Percentiles rank a stretch among this genome's conserved stretches.
These are phyloP conservation scores for Struthio camelus DNA, from an alignment of 2,113 vertebrate species.

Conservation along the genomic window DNA sequence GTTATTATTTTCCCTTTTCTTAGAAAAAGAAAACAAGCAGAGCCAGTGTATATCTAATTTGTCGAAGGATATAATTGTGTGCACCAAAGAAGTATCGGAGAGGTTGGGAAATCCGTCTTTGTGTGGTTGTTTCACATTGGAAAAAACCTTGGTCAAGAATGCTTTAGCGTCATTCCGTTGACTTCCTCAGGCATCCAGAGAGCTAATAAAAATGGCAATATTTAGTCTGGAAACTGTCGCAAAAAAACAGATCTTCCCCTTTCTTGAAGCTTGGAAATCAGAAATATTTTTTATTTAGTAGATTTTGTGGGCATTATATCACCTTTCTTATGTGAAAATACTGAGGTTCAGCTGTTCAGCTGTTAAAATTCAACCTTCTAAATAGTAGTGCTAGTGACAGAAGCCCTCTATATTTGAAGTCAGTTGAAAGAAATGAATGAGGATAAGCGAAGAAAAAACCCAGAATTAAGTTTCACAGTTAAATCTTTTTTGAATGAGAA, in stretches of 20 bases:
- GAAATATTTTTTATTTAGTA: background rate
- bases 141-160: background rate
- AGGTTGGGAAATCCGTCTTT: background rate
- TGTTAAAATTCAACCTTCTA: background rate
- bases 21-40: background rate
- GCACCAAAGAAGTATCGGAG: background rate
- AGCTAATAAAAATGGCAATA: background rate
- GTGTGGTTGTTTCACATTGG: background rate
- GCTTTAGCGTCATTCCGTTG: background rate
- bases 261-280: background rate
- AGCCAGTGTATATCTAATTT: background rate
- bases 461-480: background rate
- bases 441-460: too few relatives aligned
- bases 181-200: background rate
- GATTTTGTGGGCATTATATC: background rate
- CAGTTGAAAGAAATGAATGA: background rate
- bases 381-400: background rate
- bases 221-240: background rate
- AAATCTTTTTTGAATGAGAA: background rate
- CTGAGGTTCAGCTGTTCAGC: background rate
- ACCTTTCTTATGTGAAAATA: background rate
- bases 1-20: background rate
- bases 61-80: background rate
- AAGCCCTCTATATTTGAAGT: background rate
- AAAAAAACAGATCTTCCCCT: rapidly evolving